phyloP scores from a whole-genome alignment of 2,888 invertebrate species.

The Drosophila stalkeri region DNA sequence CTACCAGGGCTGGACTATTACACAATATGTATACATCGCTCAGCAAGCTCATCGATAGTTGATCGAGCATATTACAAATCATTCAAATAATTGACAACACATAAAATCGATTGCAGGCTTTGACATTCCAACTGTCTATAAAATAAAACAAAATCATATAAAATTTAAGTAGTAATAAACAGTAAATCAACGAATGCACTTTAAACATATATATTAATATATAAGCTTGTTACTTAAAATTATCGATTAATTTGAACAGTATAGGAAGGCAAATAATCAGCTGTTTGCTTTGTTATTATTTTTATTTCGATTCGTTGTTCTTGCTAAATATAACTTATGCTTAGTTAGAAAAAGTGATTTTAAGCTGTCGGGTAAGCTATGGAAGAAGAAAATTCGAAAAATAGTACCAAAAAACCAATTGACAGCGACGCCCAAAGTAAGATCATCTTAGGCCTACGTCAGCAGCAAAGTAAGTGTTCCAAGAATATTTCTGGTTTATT shows the following conservation, averaged over 20 bases:
- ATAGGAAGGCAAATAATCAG: background rate
- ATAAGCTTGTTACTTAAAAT: background rate
- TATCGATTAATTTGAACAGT: conserved; percentile 3
- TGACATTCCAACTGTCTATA: background rate
- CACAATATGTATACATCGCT: background rate
- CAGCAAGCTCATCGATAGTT: background rate
- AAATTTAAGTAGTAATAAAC: background rate
- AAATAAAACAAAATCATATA: background rate
- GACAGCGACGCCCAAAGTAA: background rate
- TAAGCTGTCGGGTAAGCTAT: background rate
- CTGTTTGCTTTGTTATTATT: background rate
- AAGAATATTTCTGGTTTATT: background rate
- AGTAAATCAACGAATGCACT: background rate
- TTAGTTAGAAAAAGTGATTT: background rate
- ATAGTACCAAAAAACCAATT: background rate
- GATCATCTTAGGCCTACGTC: background rate
- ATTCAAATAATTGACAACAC: background rate
- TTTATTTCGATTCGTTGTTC: background rate
- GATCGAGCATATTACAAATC: background rate
- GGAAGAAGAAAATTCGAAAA: background rate
- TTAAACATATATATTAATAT: background rate
- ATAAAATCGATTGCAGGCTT: background rate
- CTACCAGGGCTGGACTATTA: conserved; percentile 20
- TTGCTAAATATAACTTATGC: background rate
- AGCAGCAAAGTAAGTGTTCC: background rate